Evolutionary conservation across 2,113 vertebrate genomes (phyloP), one percentile per base, ranked within the genome.

Genomic region (Pundamilia nyererei): DNA sequence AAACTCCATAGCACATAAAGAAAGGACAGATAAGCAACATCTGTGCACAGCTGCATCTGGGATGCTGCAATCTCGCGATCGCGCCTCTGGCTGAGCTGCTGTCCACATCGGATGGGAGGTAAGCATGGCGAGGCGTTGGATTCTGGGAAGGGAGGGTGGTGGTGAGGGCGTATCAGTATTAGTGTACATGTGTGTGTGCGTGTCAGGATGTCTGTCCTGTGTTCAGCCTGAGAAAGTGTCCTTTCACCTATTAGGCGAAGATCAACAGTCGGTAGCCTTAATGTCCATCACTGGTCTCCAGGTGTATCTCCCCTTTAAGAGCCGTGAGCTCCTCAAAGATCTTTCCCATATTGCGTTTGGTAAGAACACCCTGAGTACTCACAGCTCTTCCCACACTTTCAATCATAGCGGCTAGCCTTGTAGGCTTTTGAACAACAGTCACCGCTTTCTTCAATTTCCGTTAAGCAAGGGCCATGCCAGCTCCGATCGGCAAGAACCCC

Each of bases 61-160:
- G 55, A 58, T 15, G 24, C 4, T 58, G 13, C 13, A 4, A 29
- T 58, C 55, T 29, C 4, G 0, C 4, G 7, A 29, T 29, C 7
- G 1, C 2, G 2, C 55, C 24, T 58, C 24, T 1, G 13, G 24
- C 24, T 26, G 54, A 55, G 21, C 21, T 2, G 11, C 6, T 55
- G 21, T 3, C 54, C 54, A 55, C 54, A 55, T 55, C 11, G 2
- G 21, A 26, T 55, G 0, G 53, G 54, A 26, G 2, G 21, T 55
- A 55, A 55, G 54, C 54, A 55, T 26, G 54, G 54, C 26, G 2
- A 55, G 53, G 2, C 4, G 6, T 7, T 55, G 11, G 4, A 55
- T 55, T 55, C 2, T 0, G 21, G 21, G 21, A 55, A 55, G 54
- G 11, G 0, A 55, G 54, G 21, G 54, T 55, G 21, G 11, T 26